Base-by-base conservation (phyloP, 2,797 vertebrate species). In the Selene dorsalis region DNA sequence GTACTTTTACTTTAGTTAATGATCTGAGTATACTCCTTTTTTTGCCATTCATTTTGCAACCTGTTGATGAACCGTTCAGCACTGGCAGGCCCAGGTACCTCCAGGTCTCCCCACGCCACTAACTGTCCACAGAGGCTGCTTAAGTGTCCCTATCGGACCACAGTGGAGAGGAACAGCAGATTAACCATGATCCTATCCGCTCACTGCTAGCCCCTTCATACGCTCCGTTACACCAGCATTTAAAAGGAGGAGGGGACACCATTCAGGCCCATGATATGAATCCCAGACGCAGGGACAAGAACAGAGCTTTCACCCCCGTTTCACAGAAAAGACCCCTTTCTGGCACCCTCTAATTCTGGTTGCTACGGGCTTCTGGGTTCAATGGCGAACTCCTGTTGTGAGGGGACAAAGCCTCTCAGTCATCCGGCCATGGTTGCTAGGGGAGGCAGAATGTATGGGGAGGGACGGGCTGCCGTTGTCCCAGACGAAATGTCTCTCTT, bases 131-230 rank as follows among this genome's bases (percentile, higher is more conserved):
- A 95, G 91, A 95, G 94, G 93, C 93, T 95, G 95, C 95, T 95
- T 95, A 94, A 96, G 95, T 95, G 93, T 95, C 94, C 94, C 93
- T 94, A 82, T 95, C 95, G 92, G 95, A 94, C 93, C 95, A 96
- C 95, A 93, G 82, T 59, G 87, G 94, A 87, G 93, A 95, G 93
- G 94, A 96, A 96, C 96, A 96, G 94, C 94, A 95, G 96, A 96
- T 97, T 97, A 97, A 89, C 93, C 94, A 95, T 96, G 96, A 97
- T 97, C 96, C 96, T 95, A 96, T 96, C 95, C 93, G 92, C 94
- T 93, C 93, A 85, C 93, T 83, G 93, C 94, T 93, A 95, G 91
- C 87, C 86, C 92, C 90, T 93, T 94, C 90, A 92, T 95, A 94
- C 94, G 61, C 90, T 94, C 90, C 90, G 92, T 94, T 95, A 96